Base-by-base conservation (phyloP, 1,140 invertebrate genomes). In the fruit fly (Drosophila melanogaster) region DNA sequence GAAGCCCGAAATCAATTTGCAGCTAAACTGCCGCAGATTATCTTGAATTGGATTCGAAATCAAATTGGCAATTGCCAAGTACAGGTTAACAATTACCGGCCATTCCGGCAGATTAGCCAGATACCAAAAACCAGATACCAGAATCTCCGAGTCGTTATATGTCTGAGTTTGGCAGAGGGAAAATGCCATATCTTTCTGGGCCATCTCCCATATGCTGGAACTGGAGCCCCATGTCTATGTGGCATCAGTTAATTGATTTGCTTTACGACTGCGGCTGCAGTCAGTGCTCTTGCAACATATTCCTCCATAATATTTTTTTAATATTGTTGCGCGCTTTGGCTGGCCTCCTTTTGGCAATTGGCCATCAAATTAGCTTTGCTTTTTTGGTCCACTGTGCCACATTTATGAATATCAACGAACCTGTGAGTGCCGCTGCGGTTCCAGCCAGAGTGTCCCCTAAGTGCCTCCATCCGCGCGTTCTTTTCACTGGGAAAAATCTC, bases 331-430 rank as follows among this genome's bases (percentile, higher is more conserved):
- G 59, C 65, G 43, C 71, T 37, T 41, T 75, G 72, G 30, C 64
- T 49, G 44, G 30, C 61, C 55, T 40, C 54, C 69, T 75, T 47
- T 87, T 87, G 83, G 84, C 83, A 89, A 89, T 79, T 79, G 79
- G 84, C 83, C 84, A 87, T 87, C 72, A 79, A 87, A 87, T 83
- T 89, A 87, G 84, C 81, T 84, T 61, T 79, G 60, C 71, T 66
- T 79, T 79, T 79, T 83, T 64, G 81, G 72, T 69, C 84, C 83
- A 83, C 79, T 87, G 83, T 87, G 79, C 83, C 84, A 87, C 84
- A 87, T 87, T 86, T 86, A 86, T 86, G 83, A 86, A 86, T 86
- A 86, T 87, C 81, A 86, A 83, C 61, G 81, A 85, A 66, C 61
- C 65, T 61, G 78, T 54, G 65, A 73, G 77, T 85, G 81, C 69